Base-by-base conservation (phyloP, 2,888 invertebrate species). In the Caenorhabditis auriculariae region DNA sequence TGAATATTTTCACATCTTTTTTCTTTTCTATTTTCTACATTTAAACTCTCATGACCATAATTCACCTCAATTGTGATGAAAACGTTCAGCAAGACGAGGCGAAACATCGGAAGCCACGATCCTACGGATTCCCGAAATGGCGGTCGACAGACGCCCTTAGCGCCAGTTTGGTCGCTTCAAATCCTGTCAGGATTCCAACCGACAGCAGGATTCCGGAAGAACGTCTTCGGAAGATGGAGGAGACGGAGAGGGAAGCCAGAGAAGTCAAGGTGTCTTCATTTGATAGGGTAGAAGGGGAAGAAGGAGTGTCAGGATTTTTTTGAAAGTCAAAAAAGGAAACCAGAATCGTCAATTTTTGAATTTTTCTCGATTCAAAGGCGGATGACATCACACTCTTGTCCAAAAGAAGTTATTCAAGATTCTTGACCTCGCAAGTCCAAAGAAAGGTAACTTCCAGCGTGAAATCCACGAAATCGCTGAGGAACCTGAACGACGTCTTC, bases 141-240 rank as follows among this genome's bases (percentile, higher is more conserved):
- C 55, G 76, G 39, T 74, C 75, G 3, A 74, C 64, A 29, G 77
- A 77, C 57, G 77, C 77, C 15, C 49, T 77, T n/a, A 70, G 75
- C 0, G 77, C 77, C 0, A 74, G 74, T 1, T 56, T 77, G 17
- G 77, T 77, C 2, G 77, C 77, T 4, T 77, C 77, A 4, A 61
- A 75, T 53, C 60, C 64, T 21, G 64, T 69, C 37, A 59, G 62
- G 49, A 69, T 77, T 24, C 77, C 77, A 0, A 58, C 53, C 4
- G 76, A 76, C 59, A 65, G 64, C 39, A 44, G 69, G 21, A 69
- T 76, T 32, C 76, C 76, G 0, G 70, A 69, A 37, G 66, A 75
- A 26, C 46, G 75, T 7, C 53, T 62, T 24, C 47, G 59, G 17
- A 74, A 64, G 54, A 70, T 76, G 70, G 53, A 69, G 35, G 68